phyloP scores from a whole-genome alignment of 2,113 vertebrate species.

The Sisor rabdophorus region DNA sequence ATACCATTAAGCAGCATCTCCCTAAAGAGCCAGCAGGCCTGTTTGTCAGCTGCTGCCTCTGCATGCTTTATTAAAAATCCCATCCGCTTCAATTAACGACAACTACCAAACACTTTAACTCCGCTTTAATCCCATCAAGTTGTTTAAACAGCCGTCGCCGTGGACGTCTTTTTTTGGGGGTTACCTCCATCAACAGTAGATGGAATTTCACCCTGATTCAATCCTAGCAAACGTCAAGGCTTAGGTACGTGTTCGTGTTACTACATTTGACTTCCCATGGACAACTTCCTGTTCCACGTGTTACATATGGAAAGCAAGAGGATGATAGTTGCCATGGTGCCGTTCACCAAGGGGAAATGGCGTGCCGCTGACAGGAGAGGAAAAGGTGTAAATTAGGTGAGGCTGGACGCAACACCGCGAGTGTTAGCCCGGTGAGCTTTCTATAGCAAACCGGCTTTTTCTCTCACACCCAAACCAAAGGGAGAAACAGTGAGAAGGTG shows the following conservation, averaged over 20 bases:
- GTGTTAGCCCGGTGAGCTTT: conserved; percentile 55
- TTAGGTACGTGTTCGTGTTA: neutral
- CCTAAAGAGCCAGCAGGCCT: conserved; percentile 68
- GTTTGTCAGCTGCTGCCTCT: conserved; percentile 77
- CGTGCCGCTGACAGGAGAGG: conserved; percentile 59
- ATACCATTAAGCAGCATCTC: conserved; percentile 74
- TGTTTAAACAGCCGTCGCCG: conserved; percentile 65
- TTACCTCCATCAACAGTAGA: neutral
- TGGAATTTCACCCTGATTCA: neutral
- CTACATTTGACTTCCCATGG: conserved; percentile 32
- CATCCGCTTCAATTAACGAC: conserved; percentile 77
- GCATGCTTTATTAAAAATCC: conserved; percentile 76
- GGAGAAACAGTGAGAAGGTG: conserved; percentile 32
- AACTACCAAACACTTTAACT: conserved; percentile 72
- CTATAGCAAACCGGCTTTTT: conserved; percentile 23
- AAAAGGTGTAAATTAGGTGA: conserved; percentile 74
- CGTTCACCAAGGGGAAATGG: conserved; percentile 56
- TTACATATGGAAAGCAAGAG: conserved; percentile 5
- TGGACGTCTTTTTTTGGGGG: conserved; percentile 52
- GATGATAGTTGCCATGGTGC: conserved; percentile 59
- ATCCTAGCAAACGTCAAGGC: conserved; percentile 12
- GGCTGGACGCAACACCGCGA: conserved; percentile 62
- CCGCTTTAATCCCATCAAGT: conserved; percentile 72
- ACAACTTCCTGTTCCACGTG: conserved; percentile 22
- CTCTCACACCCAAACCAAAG: conserved; percentile 40